Base-by-base conservation (phyloP, 2,113 vertebrate genomes). In the Mohoua ochrocephala region DNA sequence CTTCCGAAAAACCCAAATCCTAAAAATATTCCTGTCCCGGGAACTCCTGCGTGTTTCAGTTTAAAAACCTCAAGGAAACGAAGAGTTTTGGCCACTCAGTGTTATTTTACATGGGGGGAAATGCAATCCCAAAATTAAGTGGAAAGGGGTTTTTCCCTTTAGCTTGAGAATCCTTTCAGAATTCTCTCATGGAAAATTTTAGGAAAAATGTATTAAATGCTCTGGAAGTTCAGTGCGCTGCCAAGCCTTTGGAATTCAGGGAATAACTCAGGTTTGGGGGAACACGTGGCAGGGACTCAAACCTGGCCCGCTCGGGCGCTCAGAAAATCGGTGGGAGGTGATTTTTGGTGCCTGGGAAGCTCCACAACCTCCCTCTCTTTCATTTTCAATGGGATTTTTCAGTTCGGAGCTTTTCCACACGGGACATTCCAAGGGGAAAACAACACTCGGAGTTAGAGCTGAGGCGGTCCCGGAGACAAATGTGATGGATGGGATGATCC, bases 401-500 rank as follows among this genome's bases (percentile, higher is more conserved):
- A 95, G 65, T 95, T 78, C 85, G 53, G 85, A 71, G 91, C 77
- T 96, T 84, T 89, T 86, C 68, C 53, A 13, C 71, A 24, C 39
- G 92, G 53, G 88, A 84, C 52, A 50, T 86, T 93, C 80, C 78
- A 7, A 82, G 95, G 97, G 97, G 90, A 94, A 96, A 93, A 82
- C 94, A 97, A 61, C 94, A 82, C 86, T 96, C 86, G n/a, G 95
- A 94, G 75, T 95, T 70, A 75, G 95, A 96, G 91, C 31, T 11
- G 70, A 97, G 97, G 95, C 97, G 88, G 91, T 97, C 94, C 93
- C 24, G 54, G 94, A 96, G 96, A 97, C 92, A 90, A 95, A 95
- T 35, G 81, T 95, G 97, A 97, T 97, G 93, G 95, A 98, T 97
- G 96, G 97, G 96, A 96, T 95, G 93, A 97, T 95, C 92, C 89